Evolutionary conservation across 2,797 vertebrate species (phyloP), one percentile per base, ranked within the genome.

Genomic region (Cottoperca gobio): DNA sequence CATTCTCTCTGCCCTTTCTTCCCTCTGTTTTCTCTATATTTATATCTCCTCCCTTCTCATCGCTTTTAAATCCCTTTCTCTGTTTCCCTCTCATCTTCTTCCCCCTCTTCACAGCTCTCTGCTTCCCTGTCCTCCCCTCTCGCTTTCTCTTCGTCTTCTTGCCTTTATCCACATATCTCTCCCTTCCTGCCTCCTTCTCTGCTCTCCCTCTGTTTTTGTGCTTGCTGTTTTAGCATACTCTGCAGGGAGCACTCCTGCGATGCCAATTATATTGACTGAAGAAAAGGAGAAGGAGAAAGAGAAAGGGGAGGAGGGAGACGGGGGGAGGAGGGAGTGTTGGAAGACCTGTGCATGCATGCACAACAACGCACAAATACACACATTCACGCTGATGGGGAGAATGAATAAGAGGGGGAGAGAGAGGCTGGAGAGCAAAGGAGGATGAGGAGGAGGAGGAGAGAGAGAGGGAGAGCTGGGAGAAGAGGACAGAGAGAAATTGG

Each of bases 191-290:
- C 76, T 85, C 64, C 67, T 78, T 76, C 77, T 54, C 73, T 71
- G 62, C 76, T 86, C 79, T 84, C 67, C 64, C 82, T 89, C 78
- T 89, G 80, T 88, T 86, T 92, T 88, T 89, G 91, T 89, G 87
- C 88, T 90, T 72, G 89, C 92, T 88, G 90, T 94, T 92, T 93
- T 93, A 94, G 93, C 91, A 92, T 90, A 91, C 91, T 94, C 93
- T 94, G 92, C 90, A 92, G 93, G 93, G 93, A 95, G 90, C 87
- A 70, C 92, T 93, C 90, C 93, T 92, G 89, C 88, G 88, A 93
- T 93, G 93, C 94, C 93, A 95, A 95, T 94, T 94, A 94, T 93
- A 94, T 92, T 92, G 92, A 94, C 92, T 93, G 88, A 91, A 91
- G 93, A 92, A 91, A 86, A 83, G 78, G 75, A 74, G 69, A 55